A percentile compares a stretch with the other conserved stretches of the same genome.
Evolutionary conservation across 1,140 invertebrate genomes (phyloP).

Genomic region (Chrysopa pallens): DNA sequence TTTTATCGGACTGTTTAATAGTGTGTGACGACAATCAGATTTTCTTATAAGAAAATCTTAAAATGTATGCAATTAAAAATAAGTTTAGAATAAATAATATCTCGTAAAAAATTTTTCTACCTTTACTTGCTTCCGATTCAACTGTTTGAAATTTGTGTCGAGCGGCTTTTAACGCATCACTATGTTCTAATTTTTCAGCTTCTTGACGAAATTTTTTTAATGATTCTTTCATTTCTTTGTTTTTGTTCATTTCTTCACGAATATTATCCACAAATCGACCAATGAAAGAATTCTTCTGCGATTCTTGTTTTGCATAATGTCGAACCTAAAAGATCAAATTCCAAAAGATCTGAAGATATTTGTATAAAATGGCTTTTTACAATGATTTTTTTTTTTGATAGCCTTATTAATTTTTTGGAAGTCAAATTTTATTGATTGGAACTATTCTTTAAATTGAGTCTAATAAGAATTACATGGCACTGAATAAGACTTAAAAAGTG

Average conservation of each 20-base stretch:
- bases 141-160: conserved; percentile 76
- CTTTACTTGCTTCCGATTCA: conserved; percentile 66
- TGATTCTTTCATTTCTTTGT: conserved; percentile 97
- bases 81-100: not conserved
- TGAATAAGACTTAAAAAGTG: too few species aligned
- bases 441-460: too few species aligned
- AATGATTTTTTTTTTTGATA: too few species aligned
- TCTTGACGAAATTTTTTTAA: conserved; percentile 93
- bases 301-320: conserved; percentile 26
- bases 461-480: too few species aligned
- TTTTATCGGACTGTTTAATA: too few species aligned
- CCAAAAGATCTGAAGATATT: not conserved
- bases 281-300: conserved; percentile 49
- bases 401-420: too few species aligned
- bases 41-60: too few species aligned
- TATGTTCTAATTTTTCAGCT: conserved; percentile 93
- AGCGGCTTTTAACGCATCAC: conserved; percentile 87
- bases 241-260: conserved; percentile 83
- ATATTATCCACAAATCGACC: conserved; percentile 85
- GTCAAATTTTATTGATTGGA: too few species aligned
- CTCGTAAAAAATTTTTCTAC: too few species aligned
- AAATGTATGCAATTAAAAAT: not conserved
- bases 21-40: too few species aligned
- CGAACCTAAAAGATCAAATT: conserved; percentile 14
- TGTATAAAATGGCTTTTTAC: too few species aligned